Conservation (phyloP, 1,140 invertebrate species). For the Bombus confusus region DNA sequence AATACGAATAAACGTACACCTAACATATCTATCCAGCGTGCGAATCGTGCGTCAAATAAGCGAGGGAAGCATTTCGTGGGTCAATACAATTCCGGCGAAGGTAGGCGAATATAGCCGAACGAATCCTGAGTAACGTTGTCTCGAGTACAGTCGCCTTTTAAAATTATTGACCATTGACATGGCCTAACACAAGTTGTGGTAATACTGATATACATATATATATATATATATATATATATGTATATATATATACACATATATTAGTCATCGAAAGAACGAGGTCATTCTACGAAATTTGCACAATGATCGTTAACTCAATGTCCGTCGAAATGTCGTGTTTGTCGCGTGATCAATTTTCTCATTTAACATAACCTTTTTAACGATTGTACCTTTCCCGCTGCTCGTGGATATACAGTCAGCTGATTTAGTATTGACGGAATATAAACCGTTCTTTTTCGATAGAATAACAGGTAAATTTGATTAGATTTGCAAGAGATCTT, state of each 20-base stretch:
- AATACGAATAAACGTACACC: neutral
- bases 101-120: constrained; percentile 52
- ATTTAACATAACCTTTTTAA: constrained; percentile 35
- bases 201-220: no score
- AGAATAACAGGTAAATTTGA: neutral
- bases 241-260: neutral
- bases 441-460: neutral
- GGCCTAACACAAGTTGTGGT: neutral
- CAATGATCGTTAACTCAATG: neutral
- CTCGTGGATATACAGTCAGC: constrained; percentile 10
- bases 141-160: constrained; percentile 50
- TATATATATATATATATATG: no score
- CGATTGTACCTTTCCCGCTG: constrained; percentile 52
- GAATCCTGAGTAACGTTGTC: constrained; percentile 43
- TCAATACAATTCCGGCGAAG: constrained; percentile 65
- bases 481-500: neutral
- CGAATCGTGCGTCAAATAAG: neutral
- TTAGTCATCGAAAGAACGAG: neutral
- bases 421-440: constrained; percentile 12
- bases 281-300: neutral
- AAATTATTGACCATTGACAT: constrained; percentile 55
- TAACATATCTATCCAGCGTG: neutral
- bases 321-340: neutral
- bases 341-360: neutral
- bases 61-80: constrained; percentile 28